Percentiles rank a stretch among this genome's conserved stretches.
These are phyloP conservation scores for Agelas oroides DNA, from an alignment of 37 sponge, comb jelly and placozoan genomes.

Conservation along the genomic window DNA sequence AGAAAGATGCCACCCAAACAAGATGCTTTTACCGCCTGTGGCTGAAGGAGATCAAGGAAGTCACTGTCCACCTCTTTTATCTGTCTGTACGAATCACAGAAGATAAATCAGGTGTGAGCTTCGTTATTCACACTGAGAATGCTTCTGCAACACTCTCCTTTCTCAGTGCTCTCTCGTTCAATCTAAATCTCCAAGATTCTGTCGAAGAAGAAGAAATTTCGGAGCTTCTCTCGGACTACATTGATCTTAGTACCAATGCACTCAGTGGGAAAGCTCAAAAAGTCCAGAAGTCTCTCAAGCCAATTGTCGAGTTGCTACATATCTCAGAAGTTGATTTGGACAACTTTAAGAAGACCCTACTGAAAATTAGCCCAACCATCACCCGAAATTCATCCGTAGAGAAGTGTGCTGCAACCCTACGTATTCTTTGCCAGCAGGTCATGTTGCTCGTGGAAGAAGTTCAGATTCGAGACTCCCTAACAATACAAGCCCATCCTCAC, in stretches of 20 bases:
- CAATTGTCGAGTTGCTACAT: constrained; percentile 10
- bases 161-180: constrained; percentile 40
- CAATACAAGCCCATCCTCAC: constrained; percentile 37
- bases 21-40: constrained; percentile 64
- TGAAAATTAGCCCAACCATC: constrained; percentile 1
- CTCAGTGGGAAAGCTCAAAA: neutral
- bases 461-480: constrained; percentile 10
- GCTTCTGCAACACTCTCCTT: constrained; percentile 25
- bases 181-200: constrained; percentile 22
- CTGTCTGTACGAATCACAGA: constrained; percentile 16
- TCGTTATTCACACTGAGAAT: constrained; percentile 33
- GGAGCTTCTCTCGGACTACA: constrained; percentile 46
- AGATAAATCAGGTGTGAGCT: neutral
- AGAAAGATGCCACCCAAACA: neutral
- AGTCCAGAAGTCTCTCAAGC: neutral
- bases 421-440: constrained; percentile 45
- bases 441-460: constrained; percentile 56
- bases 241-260: constrained; percentile 14
- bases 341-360: constrained; percentile 29
- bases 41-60: constrained; percentile 52
- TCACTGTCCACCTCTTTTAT: constrained; percentile 46
- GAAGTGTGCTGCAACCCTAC: neutral
- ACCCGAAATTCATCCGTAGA: constrained; percentile 8
- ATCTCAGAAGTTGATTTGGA: neutral
- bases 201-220: constrained; percentile 32